Percentiles rank a stretch among this genome's conserved stretches.
These are phyloP conservation scores for Phalacrocorax brasilianus DNA, from an alignment of 2,113 vertebrate genomes.

Conservation along the genomic window DNA sequence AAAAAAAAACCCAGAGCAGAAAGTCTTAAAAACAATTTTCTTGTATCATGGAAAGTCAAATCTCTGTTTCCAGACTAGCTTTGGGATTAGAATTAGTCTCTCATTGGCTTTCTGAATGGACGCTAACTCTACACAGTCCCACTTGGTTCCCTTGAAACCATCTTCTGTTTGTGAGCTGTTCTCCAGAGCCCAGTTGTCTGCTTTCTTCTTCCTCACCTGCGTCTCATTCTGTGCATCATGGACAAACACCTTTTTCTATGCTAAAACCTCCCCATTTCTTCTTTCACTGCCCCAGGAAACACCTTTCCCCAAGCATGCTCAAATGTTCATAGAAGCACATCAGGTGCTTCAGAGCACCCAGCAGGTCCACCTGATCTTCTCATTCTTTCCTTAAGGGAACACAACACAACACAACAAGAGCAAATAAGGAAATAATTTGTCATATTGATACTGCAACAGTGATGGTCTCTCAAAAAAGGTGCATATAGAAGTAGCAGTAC, in stretches of 20 bases:
- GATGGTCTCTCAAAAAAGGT: not conserved
- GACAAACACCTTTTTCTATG: not conserved
- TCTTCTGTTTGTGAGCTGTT: not conserved
- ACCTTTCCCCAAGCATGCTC: not conserved
- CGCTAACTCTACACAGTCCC: not conserved
- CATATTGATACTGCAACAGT: not conserved
- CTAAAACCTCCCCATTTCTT: not conserved
- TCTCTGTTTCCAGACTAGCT: not conserved
- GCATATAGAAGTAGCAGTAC: not conserved
- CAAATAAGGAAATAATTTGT: not conserved
- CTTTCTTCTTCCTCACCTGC: rapidly evolving
- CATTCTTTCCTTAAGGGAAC: not conserved
- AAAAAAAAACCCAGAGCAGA: not conserved
- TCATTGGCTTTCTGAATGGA: not conserved
- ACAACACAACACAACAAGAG: not conserved
- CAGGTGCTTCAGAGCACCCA: not conserved
- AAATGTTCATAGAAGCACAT: not conserved
- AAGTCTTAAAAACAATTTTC: not conserved
- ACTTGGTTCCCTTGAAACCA: not conserved
- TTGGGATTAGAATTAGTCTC: not conserved
- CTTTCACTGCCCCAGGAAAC: not conserved
- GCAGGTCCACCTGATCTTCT: not conserved
- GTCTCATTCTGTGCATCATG: not conserved
- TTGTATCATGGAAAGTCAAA: rapidly evolving
- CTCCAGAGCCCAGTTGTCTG: not conserved